Evolutionary conservation across 2,113 vertebrate species (phyloP).

Genomic region (Taurulus bubalis): DNA sequence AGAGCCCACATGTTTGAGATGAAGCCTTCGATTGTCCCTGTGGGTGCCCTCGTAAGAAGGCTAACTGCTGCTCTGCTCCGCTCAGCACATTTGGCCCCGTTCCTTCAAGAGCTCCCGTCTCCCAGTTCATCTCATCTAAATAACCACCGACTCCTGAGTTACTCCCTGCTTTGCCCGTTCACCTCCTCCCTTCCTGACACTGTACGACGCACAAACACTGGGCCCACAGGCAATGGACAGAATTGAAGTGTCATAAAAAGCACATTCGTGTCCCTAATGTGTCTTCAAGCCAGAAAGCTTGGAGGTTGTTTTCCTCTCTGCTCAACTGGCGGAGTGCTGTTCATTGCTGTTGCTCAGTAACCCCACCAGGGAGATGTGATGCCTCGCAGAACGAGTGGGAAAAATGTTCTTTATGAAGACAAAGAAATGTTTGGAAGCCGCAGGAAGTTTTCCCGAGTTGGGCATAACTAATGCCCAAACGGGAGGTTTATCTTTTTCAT

Average conservation of each 20-base stretch:
- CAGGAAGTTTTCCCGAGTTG: constrained; percentile 58
- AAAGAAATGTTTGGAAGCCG: constrained; percentile 61
- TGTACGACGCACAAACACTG: constrained; percentile 53
- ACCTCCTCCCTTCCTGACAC: constrained; percentile 50
- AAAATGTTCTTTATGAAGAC: constrained; percentile 52
- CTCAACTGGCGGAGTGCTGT: constrained; percentile 48
- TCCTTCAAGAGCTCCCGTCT: constrained; percentile 57
- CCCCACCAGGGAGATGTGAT: constrained; percentile 50
- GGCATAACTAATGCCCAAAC: constrained; percentile 59
- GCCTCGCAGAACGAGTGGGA: constrained; percentile 40
- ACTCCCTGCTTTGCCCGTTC: constrained; percentile 51
- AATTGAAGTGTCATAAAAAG: constrained; percentile 78
- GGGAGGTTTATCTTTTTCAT: constrained; percentile 42
- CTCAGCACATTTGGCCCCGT: constrained; percentile 73
- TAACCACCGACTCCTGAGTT: constrained; percentile 58
- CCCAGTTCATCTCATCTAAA: constrained; percentile 70
- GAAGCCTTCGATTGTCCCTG: constrained; percentile 62
- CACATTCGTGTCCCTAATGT: constrained; percentile 72
- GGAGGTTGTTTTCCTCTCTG: constrained; percentile 31
- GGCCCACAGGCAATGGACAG: constrained; percentile 62
- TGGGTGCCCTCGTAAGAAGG: constrained; percentile 50
- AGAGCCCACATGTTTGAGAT: constrained; percentile 60
- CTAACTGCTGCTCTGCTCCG: constrained; percentile 70
- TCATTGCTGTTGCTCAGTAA: constrained; percentile 58
- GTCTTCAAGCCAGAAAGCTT: constrained; percentile 69